phyloP scores from a whole-genome alignment of 2,113 vertebrate species.

The Cnemophilus loriae region DNA sequence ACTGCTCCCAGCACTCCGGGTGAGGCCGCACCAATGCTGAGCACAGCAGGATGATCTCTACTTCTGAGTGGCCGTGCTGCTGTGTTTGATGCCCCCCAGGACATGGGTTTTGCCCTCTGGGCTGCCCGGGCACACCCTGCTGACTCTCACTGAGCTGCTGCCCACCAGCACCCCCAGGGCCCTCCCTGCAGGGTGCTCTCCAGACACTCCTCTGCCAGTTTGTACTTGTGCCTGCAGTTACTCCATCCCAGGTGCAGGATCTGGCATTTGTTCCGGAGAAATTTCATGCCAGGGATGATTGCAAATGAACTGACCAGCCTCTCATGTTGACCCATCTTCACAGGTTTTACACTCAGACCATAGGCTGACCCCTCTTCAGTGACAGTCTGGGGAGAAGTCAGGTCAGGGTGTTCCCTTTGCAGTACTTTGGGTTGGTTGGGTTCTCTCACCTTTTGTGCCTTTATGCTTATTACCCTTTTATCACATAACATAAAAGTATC shows the following conservation, averaged over 20 bases:
- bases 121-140: neutral
- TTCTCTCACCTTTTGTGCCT: neutral
- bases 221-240: fast-evolving
- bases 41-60: fast-evolving
- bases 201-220: neutral
- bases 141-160: neutral
- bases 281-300: neutral
- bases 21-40: fast-evolving
- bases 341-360: neutral
- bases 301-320: neutral
- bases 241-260: neutral
- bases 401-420: neutral
- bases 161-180: neutral
- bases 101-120: neutral
- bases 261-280: neutral
- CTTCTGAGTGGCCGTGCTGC: neutral
- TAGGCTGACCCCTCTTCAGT: neutral
- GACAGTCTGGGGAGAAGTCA: neutral
- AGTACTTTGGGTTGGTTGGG: neutral
- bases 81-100: neutral
- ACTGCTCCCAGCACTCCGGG: fast-evolving
- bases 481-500: neutral
- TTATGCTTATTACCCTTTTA: neutral
- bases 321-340: neutral
- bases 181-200: neutral